A percentile compares a stretch with the other conserved stretches of the same genome.
These are phyloP conservation scores for Poecilia latipinna DNA, from an alignment of 2,113 vertebrate genomes.

Conservation along the genomic window DNA sequence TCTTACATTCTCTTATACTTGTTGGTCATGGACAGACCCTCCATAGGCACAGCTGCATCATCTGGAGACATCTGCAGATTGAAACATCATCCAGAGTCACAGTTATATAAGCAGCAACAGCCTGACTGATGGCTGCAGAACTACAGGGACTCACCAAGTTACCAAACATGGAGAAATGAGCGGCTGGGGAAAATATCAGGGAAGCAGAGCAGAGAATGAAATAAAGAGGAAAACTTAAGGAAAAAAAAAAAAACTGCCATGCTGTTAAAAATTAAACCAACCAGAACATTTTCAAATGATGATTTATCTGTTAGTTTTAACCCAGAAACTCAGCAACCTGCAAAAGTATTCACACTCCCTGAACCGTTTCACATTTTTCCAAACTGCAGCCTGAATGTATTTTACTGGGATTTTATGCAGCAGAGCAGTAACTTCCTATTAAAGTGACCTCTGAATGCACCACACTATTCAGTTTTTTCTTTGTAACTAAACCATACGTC, in stretches of 20 bases:
- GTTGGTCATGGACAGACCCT: conserved; percentile 63
- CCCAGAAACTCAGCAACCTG: not conserved
- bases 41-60: conserved; percentile 37
- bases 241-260: conserved; percentile 28
- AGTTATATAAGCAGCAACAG: not conserved
- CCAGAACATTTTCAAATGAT: not conserved
- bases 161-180: not conserved
- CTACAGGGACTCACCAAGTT: not conserved
- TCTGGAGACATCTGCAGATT: conserved; percentile 60
- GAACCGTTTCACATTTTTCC: not conserved
- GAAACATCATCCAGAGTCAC: not conserved
- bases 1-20: conserved; percentile 80
- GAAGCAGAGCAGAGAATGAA: conserved; percentile 1
- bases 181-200: not conserved
- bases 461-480: too few relatives aligned
- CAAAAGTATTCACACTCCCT: not conserved
- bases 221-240: conserved; percentile 9
- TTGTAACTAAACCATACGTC: too few relatives aligned
- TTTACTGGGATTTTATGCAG: not conserved
- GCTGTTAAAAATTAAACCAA: conserved; percentile 5
- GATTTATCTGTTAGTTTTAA: not conserved
- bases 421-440: not conserved
- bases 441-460: too few relatives aligned
- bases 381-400: not conserved
- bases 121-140: too few relatives aligned